Conservation (phyloP, 2,888 invertebrate genomes). For the Galerucella pusilla region DNA sequence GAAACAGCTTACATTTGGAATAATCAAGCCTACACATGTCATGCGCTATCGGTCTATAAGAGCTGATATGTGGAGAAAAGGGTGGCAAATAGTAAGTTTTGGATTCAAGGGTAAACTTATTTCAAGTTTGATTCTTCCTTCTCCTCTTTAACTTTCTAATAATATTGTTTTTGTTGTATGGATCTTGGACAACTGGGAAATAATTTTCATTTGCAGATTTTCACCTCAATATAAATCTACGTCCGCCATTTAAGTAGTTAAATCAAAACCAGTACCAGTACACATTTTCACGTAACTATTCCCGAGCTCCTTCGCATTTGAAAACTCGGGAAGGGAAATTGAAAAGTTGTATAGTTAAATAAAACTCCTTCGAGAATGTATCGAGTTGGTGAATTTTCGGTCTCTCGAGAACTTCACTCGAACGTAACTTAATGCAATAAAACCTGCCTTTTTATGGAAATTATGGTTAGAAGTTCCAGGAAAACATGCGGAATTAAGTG, state of each 20-base stretch:
- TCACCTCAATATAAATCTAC: background rate
- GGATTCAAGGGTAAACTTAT: too few relatives aligned
- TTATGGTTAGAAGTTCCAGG: conserved; percentile 53
- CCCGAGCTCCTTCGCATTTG: conserved; percentile 36
- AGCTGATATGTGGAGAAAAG: too few relatives aligned
- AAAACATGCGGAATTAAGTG: conserved; percentile 45
- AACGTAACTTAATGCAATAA: conserved; percentile 56
- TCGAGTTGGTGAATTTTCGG: conserved; percentile 51
- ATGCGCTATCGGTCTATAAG: too few relatives aligned
- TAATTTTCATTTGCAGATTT: background rate
- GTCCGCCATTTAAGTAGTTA: background rate
- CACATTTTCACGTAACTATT: conserved; percentile 27
- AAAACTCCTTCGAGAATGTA: conserved; percentile 52
- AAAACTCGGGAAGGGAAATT: conserved; percentile 57
- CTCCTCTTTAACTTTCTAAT: too few relatives aligned
- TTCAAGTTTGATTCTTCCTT: too few relatives aligned
- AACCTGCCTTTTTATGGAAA: conserved; percentile 59
- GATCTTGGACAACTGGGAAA: too few relatives aligned
- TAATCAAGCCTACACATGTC: too few relatives aligned
- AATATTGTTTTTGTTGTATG: too few relatives aligned
- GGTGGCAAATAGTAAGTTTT: too few relatives aligned
- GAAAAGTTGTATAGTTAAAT: conserved; percentile 63
- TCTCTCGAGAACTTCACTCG: conserved; percentile 52
- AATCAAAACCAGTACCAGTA: conserved; percentile 10
- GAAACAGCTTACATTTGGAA: too few relatives aligned